Evolutionary conservation across 2,113 vertebrate species (phyloP), one percentile per base, ranked within the genome.

Genomic region (Lagenorhynchus albirostris): DNA sequence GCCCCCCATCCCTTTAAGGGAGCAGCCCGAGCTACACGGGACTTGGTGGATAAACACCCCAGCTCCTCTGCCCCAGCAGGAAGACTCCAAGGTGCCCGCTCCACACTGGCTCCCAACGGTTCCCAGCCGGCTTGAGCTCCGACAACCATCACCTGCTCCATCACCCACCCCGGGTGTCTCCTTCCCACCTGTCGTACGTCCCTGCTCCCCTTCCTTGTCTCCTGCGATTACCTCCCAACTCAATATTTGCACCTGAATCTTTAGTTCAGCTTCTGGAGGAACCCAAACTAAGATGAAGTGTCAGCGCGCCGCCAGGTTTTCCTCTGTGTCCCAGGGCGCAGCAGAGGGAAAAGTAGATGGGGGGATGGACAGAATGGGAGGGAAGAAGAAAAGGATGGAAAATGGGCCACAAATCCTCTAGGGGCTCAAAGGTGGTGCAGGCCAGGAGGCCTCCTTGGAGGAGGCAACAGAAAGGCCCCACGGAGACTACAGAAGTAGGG

Each of bases 391-490:
- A n/a, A 44, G 38, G 85, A 18, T 1, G 8, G 60, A 29, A 29
- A 33, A 26, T 9, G 13, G 58, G 31, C 67, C 65, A 53, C 10
- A 25, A 1, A 33, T 8, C 25, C 44, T 55, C 55, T 31, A 26
- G 41, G 65, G 2, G 33, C 2, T n/a, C 26, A 44, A n/a, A 47
- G 3, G 53, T 23, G 79, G 29, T 31, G 8, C 9, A n/a, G 14
- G 38, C 67, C 70, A 10, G 76, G 88, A 83, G 55, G 94, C 47
- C 85, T 89, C 47, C 53, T n/a, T 25, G 74, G 74, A 76, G 67
- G 89, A 62, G 81, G 73, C 60, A 21, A 63, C 18, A 71, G 83
- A 71, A 25, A 70, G 65, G 73, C 60, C 14, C 21, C 1, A 0
- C 0, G 10, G 89, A 89, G 58, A 38, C 33, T 9, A 36, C n/a